A percentile compares a stretch with the other conserved stretches of the same genome.
These are phyloP conservation scores for Brachionus calyciflorus DNA, from an alignment of 1,140 invertebrate genomes.

Conservation along the genomic window DNA sequence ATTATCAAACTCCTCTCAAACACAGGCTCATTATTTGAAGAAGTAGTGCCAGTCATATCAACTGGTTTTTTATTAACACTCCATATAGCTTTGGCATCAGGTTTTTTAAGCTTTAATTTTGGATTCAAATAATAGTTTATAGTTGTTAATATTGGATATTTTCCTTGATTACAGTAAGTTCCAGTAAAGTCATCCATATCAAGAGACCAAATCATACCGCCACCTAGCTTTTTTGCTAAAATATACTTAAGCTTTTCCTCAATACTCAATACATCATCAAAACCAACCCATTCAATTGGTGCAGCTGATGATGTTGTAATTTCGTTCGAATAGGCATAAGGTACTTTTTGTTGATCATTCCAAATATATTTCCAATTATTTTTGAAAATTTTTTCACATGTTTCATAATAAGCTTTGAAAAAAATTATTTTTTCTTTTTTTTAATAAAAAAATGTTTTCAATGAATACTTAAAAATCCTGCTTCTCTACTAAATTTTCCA, in stretches of 20 bases:
- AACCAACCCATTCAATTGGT: constrained; percentile 79
- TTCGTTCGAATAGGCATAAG: constrained; percentile 77
- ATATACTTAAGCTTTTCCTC: constrained; percentile 49
- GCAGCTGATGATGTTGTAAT: constrained; percentile 63
- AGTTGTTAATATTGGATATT: constrained; percentile 83
- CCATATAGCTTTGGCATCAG: constrained; percentile 7
- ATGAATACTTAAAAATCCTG: constrained; percentile 83
- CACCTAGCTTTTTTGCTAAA: constrained; percentile 6
- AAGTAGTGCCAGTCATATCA: too few relatives aligned
- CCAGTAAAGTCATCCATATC: constrained; percentile 53
- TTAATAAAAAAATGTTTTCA: constrained; percentile 70
- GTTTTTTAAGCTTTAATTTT: not conserved
- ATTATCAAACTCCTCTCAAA: not conserved
- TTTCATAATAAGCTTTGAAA: constrained; percentile 66
- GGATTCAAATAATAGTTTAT: constrained; percentile 64
- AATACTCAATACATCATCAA: constrained; percentile 69
- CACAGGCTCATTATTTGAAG: too few relatives aligned
- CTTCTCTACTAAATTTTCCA: constrained; percentile 75
- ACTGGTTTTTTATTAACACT: not conserved
- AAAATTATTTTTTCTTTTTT: constrained; percentile 83
- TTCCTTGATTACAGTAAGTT: constrained; percentile 72
- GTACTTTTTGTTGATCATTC: constrained; percentile 53
- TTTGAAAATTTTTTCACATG: constrained; percentile 47
- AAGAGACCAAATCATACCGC: constrained; percentile 46
- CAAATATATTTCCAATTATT: constrained; percentile 52